These are phyloP conservation scores for Volucella inflata DNA, from an alignment of 2,888 invertebrate species.

Conservation along the genomic window DNA sequence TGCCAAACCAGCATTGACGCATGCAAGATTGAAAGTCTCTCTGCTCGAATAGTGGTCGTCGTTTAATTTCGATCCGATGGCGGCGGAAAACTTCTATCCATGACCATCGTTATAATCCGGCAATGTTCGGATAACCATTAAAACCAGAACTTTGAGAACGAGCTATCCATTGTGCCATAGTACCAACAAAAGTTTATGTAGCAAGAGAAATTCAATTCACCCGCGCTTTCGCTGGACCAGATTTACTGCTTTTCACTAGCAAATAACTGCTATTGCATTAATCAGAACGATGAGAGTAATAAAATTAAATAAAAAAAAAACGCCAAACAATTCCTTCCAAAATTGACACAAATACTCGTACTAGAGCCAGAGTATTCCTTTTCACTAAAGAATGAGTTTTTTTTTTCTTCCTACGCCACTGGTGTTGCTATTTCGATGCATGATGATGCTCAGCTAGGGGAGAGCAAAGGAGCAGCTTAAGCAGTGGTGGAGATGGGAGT, in stretches of 20 bases:
- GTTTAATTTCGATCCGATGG: background rate
- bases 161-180: conserved; percentile 26
- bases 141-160: conserved; percentile 49
- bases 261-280: conserved; percentile 37
- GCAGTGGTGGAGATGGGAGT: background rate
- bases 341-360: conserved; percentile 41
- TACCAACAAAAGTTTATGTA: conserved; percentile 27
- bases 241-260: background rate
- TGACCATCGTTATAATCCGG: background rate
- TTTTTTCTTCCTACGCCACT: background rate
- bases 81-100: conserved; percentile 22
- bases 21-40: too few species aligned
- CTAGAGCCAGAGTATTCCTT: conserved; percentile 36
- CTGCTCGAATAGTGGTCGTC: too few species aligned
- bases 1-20: too few species aligned
- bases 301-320: conserved; percentile 5
- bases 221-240: background rate
- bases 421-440: background rate
- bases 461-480: background rate
- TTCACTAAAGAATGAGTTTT: conserved; percentile 26
- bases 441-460: background rate
- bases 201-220: conserved; percentile 37
- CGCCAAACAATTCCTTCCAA: conserved; percentile 31
- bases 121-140: conserved; percentile 47
- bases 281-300: conserved; percentile 46